Base-by-base conservation (phyloP, 2,888 invertebrate species). In the Conchocele bisecta region DNA sequence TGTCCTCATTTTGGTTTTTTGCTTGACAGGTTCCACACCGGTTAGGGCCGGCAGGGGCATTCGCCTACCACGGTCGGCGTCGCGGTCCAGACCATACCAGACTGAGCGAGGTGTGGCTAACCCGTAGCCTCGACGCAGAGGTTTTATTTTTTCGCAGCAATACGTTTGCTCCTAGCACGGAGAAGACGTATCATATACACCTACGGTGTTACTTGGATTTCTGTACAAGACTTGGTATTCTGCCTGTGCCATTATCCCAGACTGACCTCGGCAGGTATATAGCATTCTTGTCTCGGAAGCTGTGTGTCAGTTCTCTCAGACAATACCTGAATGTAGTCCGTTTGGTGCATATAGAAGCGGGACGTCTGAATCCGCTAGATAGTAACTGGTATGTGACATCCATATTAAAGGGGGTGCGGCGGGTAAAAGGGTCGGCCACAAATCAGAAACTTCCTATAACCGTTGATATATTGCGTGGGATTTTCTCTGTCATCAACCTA, bases 141-240 rank as follows among this genome's bases (percentile, higher is more conserved):
- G 67, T 67, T 3, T 11, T 26, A 5, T 24, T 42, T 17, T 41
- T 42, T 31, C 17, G 54, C n/a, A 44, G 44, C 15, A 67, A 44
- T 3, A 15, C 42, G 5, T 57, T 67, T 29, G 59, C 67, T 13
- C 42, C 50, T 29, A 60, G 60, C 20, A 60, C 67, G 3, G 41
- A 59, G 24, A 28, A 31, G n/a, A 67, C 67, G 11, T 67, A 67
- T 39, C 22, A 17, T 5, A 22, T 15, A 7, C 42, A 42, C n/a
- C 42, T 20, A 42, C 5, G 17, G 22, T 7, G 17, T 7, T 42
- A 42, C n/a, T 22, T 42, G 6, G 42, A 42, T 5, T 42, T 42
- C 15, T 42, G 42, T 15, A 9, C 42, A 15, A 42, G 22, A 13
- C 5, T 15, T 22, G 42, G n/a, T 5, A 42, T 42, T 13, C n/a